Percentiles rank a stretch among this genome's conserved stretches.
Evolutionary conservation across 1,140 invertebrate genomes (phyloP).

Genomic region (Bemisia tabaci): DNA sequence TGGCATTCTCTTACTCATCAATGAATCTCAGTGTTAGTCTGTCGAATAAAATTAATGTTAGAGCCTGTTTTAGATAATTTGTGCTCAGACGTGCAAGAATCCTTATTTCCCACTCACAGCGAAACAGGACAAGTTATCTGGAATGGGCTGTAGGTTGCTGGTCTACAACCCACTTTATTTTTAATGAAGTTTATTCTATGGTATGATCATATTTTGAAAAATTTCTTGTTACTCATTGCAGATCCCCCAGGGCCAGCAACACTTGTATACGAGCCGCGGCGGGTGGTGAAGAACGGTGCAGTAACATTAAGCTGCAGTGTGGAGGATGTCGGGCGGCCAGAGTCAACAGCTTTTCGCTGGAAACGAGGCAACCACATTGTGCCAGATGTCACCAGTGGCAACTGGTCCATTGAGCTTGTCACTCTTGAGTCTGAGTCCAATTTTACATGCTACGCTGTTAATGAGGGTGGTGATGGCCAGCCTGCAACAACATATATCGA

Average conservation of each 20-base stretch:
- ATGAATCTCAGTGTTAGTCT: too few species aligned
- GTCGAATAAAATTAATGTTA: too few species aligned
- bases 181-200: too few species aligned
- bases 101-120: too few species aligned
- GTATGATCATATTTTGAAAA: background rate
- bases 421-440: slow-evolving; percentile 67
- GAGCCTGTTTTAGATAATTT: too few species aligned
- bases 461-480: slow-evolving; percentile 63
- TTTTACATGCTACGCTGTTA: slow-evolving; percentile 72
- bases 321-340: slow-evolving; percentile 60
- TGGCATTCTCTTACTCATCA: too few species aligned
- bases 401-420: slow-evolving; percentile 64
- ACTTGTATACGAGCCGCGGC: slow-evolving; percentile 50
- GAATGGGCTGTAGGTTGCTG: too few species aligned
- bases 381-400: slow-evolving; percentile 51
- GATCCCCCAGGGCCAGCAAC: slow-evolving; percentile 61
- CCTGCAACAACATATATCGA: slow-evolving; percentile 56
- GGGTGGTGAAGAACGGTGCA: slow-evolving; percentile 62
- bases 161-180: too few species aligned
- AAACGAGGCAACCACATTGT: slow-evolving; percentile 55
- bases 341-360: slow-evolving; percentile 52
- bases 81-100: too few species aligned
- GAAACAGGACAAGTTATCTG: too few species aligned
- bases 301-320: slow-evolving; percentile 69
- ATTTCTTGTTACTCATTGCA: slow-evolving; percentile 22